Conservation (phyloP, 2,888 invertebrate species). For the Erannis defoliaria region DNA sequence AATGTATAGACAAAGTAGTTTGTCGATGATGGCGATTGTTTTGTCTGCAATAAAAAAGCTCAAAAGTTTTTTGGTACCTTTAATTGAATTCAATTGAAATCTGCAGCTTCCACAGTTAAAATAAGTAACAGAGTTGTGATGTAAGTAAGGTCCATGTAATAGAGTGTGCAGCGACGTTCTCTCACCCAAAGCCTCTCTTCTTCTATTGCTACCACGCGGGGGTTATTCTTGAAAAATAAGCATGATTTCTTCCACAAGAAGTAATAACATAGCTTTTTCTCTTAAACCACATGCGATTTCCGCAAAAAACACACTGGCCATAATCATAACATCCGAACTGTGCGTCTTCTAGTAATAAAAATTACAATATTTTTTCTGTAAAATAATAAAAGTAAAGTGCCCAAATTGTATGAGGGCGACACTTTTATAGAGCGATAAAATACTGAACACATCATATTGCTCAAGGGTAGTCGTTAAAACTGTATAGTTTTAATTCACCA, state of each 20-base stretch:
- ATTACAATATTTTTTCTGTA: slow-evolving; percentile 67
- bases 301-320: slow-evolving; percentile 40
- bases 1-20: too few species aligned
- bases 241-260: neutral
- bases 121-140: too few species aligned
- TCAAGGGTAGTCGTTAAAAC: slow-evolving; percentile 41
- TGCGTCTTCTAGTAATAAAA: slow-evolving; percentile 67
- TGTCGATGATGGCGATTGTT: too few species aligned
- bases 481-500: slow-evolving; percentile 42
- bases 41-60: too few species aligned
- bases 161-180: too few species aligned
- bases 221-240: slow-evolving; percentile 7
- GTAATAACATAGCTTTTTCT: neutral
- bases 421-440: slow-evolving; percentile 74
- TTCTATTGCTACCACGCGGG: too few species aligned
- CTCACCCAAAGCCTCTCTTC: too few species aligned
- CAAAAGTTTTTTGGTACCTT: too few species aligned
- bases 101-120: too few species aligned
- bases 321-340: slow-evolving; percentile 59
- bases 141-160: too few species aligned
- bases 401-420: slow-evolving; percentile 70
- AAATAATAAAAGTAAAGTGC: slow-evolving; percentile 62
- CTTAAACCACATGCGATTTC: slow-evolving; percentile 24
- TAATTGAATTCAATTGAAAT: too few species aligned
- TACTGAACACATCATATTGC: slow-evolving; percentile 55